Conservation (phyloP, 1,140 invertebrate species). For the Trypoxylus dichotomus region DNA sequence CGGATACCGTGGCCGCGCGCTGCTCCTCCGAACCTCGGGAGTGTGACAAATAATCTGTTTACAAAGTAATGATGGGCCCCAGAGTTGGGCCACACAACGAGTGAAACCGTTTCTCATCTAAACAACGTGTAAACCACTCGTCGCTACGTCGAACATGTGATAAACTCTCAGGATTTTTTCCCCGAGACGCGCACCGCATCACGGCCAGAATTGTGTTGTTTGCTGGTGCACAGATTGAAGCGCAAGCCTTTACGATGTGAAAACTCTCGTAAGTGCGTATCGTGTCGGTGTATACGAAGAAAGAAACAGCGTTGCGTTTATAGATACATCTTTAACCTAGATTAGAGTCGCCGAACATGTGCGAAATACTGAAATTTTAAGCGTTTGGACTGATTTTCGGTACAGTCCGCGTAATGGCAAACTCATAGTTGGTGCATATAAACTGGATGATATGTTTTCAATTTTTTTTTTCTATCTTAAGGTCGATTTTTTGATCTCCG, state of each 20-base stretch:
- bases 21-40: not conserved
- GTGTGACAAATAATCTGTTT: conserved; percentile 37
- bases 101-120: conserved; percentile 34
- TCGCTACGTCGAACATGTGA: conserved; percentile 37
- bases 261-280: not conserved
- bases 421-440: too few relatives aligned
- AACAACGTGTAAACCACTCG: conserved; percentile 40
- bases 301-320: not conserved
- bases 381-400: not conserved
- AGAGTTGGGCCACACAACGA: conserved; percentile 37
- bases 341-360: not conserved
- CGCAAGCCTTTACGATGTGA: not conserved
- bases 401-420: too few relatives aligned
- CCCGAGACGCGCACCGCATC: too few relatives aligned
- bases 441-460: too few relatives aligned
- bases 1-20: not conserved
- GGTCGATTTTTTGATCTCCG: too few relatives aligned
- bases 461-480: too few relatives aligned
- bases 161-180: conserved; percentile 32
- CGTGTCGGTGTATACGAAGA: not conserved
- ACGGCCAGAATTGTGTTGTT: not conserved
- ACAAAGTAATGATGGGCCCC: conserved; percentile 32
- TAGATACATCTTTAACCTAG: not conserved
- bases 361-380: not conserved
- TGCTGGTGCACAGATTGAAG: not conserved